phyloP scores from a whole-genome alignment of 2,113 vertebrate genomes.

The Misgurnus anguillicaudatus region DNA sequence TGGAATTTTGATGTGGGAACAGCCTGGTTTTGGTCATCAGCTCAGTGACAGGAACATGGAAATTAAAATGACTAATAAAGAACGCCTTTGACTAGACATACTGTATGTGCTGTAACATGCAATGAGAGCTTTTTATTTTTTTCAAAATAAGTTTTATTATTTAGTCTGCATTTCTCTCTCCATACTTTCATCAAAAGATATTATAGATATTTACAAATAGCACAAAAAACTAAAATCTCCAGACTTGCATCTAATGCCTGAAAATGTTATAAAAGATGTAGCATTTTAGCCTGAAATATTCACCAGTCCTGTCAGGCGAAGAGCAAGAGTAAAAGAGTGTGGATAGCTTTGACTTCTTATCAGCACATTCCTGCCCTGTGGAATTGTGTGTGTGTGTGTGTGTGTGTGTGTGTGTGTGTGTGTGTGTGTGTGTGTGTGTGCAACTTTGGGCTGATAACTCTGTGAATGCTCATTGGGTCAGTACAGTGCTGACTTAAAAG shows the following conservation, averaged over 20 bases:
- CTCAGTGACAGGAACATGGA: background rate
- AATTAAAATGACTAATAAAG: no score
- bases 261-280: background rate
- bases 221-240: no score
- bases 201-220: no score
- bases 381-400: constrained; percentile 49
- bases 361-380: constrained; percentile 71
- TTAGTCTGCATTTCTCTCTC: no score
- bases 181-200: no score
- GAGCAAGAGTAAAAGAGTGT: constrained; percentile 53
- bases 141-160: no score
- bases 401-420: background rate
- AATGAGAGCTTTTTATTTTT: no score
- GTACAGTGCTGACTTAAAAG: constrained; percentile 57
- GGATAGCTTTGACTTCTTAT: constrained; percentile 65
- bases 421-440: no score
- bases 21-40: background rate
- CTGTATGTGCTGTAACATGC: no score
- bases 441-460: constrained; percentile 59
- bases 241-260: no score
- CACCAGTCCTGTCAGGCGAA: constrained; percentile 53
- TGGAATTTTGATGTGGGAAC: constrained; percentile 42
- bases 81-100: no score
- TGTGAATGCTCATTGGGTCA: constrained; percentile 64
- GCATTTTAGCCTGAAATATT: background rate